Percentiles rank a stretch among this genome's conserved stretches.
phyloP scores from a whole-genome alignment of 2,888 invertebrate genomes.

The Notodonta dromedarius region DNA sequence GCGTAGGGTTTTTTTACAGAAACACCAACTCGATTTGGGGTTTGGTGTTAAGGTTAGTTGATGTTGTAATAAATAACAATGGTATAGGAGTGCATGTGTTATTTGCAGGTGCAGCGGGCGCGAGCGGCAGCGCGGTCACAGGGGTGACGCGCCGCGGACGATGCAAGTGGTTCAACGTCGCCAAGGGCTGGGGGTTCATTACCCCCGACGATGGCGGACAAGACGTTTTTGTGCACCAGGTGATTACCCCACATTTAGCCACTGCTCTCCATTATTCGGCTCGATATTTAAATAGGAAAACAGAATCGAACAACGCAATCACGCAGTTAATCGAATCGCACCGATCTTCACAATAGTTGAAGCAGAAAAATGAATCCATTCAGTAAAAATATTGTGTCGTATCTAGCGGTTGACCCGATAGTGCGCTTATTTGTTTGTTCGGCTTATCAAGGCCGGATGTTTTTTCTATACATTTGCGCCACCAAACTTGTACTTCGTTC shows the following conservation, averaged over 20 bases:
- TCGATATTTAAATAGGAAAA: background rate
- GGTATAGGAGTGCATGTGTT: constrained; percentile 35
- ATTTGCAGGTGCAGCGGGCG: constrained; percentile 66
- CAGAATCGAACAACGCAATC: background rate
- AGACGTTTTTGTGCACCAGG: constrained; percentile 98
- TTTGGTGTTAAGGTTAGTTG: too few relatives aligned
- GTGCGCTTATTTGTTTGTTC: constrained; percentile 81
- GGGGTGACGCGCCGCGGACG: constrained; percentile 89
- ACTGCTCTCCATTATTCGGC: background rate
- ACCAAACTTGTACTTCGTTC: constrained; percentile 74
- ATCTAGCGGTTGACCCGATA: constrained; percentile 81
- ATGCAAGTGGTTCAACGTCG: constrained; percentile 98
- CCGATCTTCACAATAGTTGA: constrained; percentile 43
- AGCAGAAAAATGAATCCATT: constrained; percentile 68
- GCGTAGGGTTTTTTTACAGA: too few relatives aligned
- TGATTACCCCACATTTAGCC: constrained; percentile 59
- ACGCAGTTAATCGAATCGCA: constrained; percentile 17
- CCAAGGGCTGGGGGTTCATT: constrained; percentile 97
- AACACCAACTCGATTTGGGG: too few relatives aligned
- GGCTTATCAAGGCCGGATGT: constrained; percentile 83
- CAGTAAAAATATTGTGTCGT: constrained; percentile 68
- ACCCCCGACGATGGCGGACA: constrained; percentile 95
- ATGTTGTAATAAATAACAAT: constrained; percentile 11
- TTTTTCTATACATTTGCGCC: constrained; percentile 82
- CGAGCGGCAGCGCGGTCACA: constrained; percentile 65